Evolutionary conservation across 2,888 invertebrate genomes (phyloP).

Genomic region (Archips crataeganus): DNA sequence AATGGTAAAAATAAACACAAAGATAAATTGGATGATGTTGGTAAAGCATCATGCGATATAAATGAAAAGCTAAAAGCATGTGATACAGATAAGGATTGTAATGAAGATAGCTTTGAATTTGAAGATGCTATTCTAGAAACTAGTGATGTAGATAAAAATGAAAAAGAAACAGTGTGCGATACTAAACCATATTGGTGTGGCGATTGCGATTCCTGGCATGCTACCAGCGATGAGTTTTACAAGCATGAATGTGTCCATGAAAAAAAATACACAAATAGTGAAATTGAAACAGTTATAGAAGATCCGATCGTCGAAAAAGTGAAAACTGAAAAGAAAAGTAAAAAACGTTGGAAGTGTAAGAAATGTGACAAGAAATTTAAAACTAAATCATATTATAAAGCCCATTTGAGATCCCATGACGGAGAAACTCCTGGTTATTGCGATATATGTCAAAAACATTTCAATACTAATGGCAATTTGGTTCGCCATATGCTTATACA

Average conservation of each 20-base stretch:
- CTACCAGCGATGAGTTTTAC: constrained; percentile 28
- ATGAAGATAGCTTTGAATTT: not conserved
- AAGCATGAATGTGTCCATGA: constrained; percentile 16
- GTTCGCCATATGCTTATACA: constrained; percentile 23
- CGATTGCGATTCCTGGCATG: constrained; percentile 27
- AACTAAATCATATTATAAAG: constrained; percentile 15
- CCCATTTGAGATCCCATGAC: constrained; percentile 11
- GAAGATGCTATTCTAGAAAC: not conserved
- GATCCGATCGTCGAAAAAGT: not conserved
- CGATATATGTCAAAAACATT: constrained; percentile 23
- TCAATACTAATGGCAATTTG: constrained; percentile 27
- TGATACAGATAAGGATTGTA: not conserved
- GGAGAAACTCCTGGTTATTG: constrained; percentile 16
- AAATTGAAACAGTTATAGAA: not conserved
- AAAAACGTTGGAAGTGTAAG: constrained; percentile 24
- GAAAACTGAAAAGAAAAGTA: not conserved
- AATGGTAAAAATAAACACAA: not conserved
- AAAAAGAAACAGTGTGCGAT: not conserved
- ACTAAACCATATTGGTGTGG: constrained; percentile 35
- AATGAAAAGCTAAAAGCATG: not conserved
- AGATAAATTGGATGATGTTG: not conserved
- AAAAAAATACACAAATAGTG: not conserved
- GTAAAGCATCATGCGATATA: not conserved
- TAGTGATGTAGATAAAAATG: not conserved
- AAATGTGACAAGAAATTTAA: constrained; percentile 19